phyloP scores from a whole-genome alignment of 2,797 vertebrate genomes.

The Chelon labrosus region DNA sequence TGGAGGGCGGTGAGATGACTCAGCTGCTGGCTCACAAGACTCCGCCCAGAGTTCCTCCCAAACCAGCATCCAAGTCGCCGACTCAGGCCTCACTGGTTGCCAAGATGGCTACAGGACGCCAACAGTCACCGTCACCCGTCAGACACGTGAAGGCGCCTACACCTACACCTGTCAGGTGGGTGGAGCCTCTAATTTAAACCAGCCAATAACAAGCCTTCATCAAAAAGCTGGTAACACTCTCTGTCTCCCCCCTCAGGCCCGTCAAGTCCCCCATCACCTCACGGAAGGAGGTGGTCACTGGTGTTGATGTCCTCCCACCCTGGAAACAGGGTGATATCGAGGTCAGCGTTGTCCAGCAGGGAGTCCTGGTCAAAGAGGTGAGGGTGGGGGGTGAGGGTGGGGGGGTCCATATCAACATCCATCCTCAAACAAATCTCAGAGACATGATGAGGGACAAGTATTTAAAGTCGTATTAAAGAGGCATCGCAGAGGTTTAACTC shows the following conservation, averaged over 20 bases:
- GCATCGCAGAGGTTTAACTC: too few relatives aligned
- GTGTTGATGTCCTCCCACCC: conserved; percentile 89
- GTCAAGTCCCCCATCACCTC: conserved; percentile 87
- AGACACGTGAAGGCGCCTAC: conserved; percentile 93
- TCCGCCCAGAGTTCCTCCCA: conserved; percentile 94
- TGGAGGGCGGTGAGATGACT: conserved; percentile 86
- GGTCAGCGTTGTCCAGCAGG: conserved; percentile 61
- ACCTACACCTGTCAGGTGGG: conserved; percentile 89
- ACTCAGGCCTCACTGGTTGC: conserved; percentile 78
- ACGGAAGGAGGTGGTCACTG: conserved; percentile 71
- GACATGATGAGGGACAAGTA: too few relatives aligned
- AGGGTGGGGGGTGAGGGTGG: not conserved
- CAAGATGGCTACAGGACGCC: conserved; percentile 88
- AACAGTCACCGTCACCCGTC: conserved; percentile 96
- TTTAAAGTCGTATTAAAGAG: too few relatives aligned
- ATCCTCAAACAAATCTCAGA: too few relatives aligned
- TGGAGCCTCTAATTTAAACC: not conserved
- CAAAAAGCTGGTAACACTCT: conserved; percentile 61
- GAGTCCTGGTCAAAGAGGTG: conserved; percentile 83
- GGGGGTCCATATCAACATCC: not conserved
- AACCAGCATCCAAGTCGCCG: conserved; percentile 91
- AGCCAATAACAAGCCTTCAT: not conserved
- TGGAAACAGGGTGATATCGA: conserved; percentile 91
- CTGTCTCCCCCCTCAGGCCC: conserved; percentile 88
- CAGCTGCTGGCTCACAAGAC: conserved; percentile 92